Evolutionary conservation across 2,888 invertebrate genomes (phyloP).

Genomic region (Hemicrepidius hirtus): DNA sequence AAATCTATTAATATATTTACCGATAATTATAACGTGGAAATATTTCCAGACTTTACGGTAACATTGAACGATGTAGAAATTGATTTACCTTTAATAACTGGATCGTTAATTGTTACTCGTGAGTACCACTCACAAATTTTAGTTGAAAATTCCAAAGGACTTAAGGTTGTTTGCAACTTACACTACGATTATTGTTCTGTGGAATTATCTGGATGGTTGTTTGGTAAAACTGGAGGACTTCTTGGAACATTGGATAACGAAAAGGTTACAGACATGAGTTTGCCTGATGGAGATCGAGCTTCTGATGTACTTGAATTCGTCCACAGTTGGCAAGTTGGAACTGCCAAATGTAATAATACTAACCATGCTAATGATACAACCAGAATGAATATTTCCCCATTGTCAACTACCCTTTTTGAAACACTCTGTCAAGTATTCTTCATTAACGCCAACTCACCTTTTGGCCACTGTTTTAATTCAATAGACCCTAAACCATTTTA

Average conservation of each 20-base stretch:
- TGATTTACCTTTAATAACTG: conserved; percentile 73
- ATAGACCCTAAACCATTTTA: conserved; percentile 78
- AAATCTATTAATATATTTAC: conserved; percentile 54
- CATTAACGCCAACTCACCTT: conserved; percentile 76
- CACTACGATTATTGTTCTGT: conserved; percentile 77
- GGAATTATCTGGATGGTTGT: conserved; percentile 85
- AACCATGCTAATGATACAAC: conserved; percentile 32
- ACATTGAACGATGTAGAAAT: conserved; percentile 47
- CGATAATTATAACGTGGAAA: conserved; percentile 47
- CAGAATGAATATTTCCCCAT: conserved; percentile 36
- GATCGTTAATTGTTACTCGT: conserved; percentile 73
- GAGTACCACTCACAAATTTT: conserved; percentile 74
- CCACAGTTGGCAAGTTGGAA: conserved; percentile 74
- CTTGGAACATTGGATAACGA: conserved; percentile 92
- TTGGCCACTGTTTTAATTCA: conserved; percentile 78
- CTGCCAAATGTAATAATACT: conserved; percentile 31
- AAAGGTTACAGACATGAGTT: conserved; percentile 81
- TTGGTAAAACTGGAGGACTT: conserved; percentile 86
- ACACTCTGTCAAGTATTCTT: conserved; percentile 78
- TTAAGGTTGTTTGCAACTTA: conserved; percentile 75
- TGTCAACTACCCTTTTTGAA: conserved; percentile 55
- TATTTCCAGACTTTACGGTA: conserved; percentile 46
- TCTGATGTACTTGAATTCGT: conserved; percentile 72
- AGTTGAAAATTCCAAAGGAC: conserved; percentile 73
- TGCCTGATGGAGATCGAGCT: conserved; percentile 75